Base-by-base conservation (phyloP, 2,113 vertebrate species). In the Otus sunia region DNA sequence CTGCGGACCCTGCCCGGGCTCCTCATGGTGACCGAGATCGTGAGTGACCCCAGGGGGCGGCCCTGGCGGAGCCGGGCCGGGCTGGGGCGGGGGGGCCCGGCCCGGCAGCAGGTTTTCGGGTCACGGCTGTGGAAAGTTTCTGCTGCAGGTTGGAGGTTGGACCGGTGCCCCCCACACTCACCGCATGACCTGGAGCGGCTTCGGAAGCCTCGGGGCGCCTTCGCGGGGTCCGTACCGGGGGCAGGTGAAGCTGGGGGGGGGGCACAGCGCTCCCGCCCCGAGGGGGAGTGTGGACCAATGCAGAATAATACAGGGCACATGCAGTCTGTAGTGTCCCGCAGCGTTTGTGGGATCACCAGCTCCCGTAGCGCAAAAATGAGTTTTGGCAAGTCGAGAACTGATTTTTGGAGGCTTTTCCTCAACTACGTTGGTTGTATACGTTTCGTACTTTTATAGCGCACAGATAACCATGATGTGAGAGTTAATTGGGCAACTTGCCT, bases 1-100 rank as follows among this genome's bases (percentile, higher is more conserved):
- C 97, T 98, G 71, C 93, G 96, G 84, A 98, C 98, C 13, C 41
- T 86, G 59, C 98, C 98, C 13, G 98, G 98, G 58, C 80, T 98
- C 11, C 98, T 98, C 60, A 98, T 98, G 97, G 95, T 98, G 95
- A 96, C 98, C 8, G 98, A 98, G 96, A 98, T 98, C 73, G 98
- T 98, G 97, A 98, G 98, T 98, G 88, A 30, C 49, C 20, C 58
- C 43, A 30, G n/a, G 79, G 4, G 76, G 53, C 37, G 27, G 58
- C 36, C 39, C 17, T 5, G 16, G 71, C n/a, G 81, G 32, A 19
- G 34, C 64, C 12, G 19, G 19, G 41, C 41, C 10, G 32, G 37
- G 5, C 20, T 29, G 25, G 43, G 55, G 55, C 20, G 21, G 29
- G 5, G 20, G 8, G 8, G 20, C 11, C 18, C 15, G 45, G 45